Base-by-base conservation (phyloP, 2,888 invertebrate species). In the Cotesia congregata region DNA sequence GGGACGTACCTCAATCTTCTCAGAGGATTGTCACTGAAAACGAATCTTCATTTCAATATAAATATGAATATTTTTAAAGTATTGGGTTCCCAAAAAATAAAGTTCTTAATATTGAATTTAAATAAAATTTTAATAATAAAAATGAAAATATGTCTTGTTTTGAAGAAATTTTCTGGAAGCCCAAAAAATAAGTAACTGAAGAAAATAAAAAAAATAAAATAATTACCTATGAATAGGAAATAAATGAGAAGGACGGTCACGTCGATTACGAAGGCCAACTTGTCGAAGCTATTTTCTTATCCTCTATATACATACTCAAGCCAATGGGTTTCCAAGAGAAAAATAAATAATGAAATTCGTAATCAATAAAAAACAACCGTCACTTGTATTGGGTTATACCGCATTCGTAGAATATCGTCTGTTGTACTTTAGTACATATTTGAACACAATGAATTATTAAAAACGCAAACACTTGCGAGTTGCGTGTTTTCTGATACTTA, bases 1-100 rank as follows among this genome's bases (percentile, higher is more conserved):
- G 87, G 85, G 39, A 85, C 81, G 78, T 87, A 86, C 82, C 87
- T 86, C 76, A 77, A 74, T 77, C 77, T 74, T 30, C 77, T 77
- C 50, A 71, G 71, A 74, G 69, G n/a, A 67, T 70, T 74, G 50
- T 73, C 67, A 59, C 67, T 59, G n/a, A 30, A 30, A 30, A 30
- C 30, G 3, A 30, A 30, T 30, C 30, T 30, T 30, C 30, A 41
- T 30, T 65, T 5, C 12, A 65, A 20, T 20, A 62, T 62, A n/a
- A 62, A 62, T 17, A n/a, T 7, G 3, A 6, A 9, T 9, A 7
- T n/a, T 30, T 30, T 30, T 30, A 0, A 30, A 30, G 30, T 30
- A 30, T 30, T 30, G 30, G 30, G 30, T 30, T 30, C 30, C 30
- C 30, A 50, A 12, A 50, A 50, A 50, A 1, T 50, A 1, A 9